Base-by-base conservation (phyloP, 2,113 vertebrate genomes). In the Lethenteron camtschaticum region DNA sequence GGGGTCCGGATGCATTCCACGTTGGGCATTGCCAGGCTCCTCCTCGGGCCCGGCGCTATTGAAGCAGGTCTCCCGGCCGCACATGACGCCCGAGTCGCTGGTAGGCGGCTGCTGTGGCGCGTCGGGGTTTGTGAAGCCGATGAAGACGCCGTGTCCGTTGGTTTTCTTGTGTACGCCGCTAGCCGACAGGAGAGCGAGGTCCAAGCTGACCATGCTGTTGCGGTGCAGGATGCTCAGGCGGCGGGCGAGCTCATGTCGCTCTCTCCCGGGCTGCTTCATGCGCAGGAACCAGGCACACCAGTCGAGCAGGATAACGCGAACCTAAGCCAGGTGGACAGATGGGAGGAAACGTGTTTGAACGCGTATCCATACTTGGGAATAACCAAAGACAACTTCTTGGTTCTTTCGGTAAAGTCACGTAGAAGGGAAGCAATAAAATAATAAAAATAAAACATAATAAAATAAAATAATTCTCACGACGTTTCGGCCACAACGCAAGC, bases 281-380 rank as follows among this genome's bases (percentile, higher is more conserved):
- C 84, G 76, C 69, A 91, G 78, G 75, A 91, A 86, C 87, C 87
- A 89, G 66, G 87, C 86, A 4, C 85, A 89, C 86, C 87, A 89
- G 72, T 89, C 86, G 20, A 89, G 80, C 41, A 91, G 77, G 72
- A 89, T 73, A 57, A 86, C 78, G 3, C 84, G 73, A 24, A 85
- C 76, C 84, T 86, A 74, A 63, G 77, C 74, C 55, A 71, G 16
- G 71, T 68, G 14, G 41, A 16, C 11, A 4, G 14, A 12, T 58
- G 8, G 56, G 55, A 56, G 5, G 13, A 56, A 56, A 56, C 24
- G 16, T 14, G 57, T 56, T 20, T 9, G 14, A n/a, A 13, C 14
- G n/a, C 13, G 24, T 14, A 69, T 20, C 55, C 12, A 11, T 12
- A 14, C 20, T 56, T 20, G 57, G 57, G 20, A 55, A 20, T 69